Base-by-base conservation (phyloP, 2,113 vertebrate species). In the Nesoenas mayeri region DNA sequence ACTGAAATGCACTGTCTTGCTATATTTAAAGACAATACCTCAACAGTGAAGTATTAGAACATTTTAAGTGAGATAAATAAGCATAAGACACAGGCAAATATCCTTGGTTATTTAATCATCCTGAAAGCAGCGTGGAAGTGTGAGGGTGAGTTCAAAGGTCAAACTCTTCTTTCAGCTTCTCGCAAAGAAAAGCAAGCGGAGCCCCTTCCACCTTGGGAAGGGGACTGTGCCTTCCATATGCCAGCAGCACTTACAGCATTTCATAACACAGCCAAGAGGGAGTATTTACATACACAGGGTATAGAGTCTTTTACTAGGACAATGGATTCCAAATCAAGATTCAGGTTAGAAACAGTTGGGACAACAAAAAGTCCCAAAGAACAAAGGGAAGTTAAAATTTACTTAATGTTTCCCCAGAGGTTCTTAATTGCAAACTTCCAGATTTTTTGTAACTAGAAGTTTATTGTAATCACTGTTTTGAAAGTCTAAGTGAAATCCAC, bases 141-240 rank as follows among this genome's bases (percentile, higher is more conserved):
- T 91, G 96, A 96, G 93, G 93, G 79, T 4, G 93, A 98, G 94
- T 97, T 94, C 97, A 97, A 97, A 97, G 97, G 96, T 96, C 96
- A 97, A 97, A 97, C 97, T 97, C 96, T 92, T 97, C 94, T 98
- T 97, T 97, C 94, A 97, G 94, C 96, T 86, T 90, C 96, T 94
- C 5, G 88, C 92, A 91, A 95, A 97, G 95, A 97, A 95, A 97
- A 96, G 95, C 93, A 97, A 96, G 91, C 74, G 94, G 89, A 71
- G 93, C 94, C 94, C 93, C 38, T 90, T 96, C 84, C 84, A 96
- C 96, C 96, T 97, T 95, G 91, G 77, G 44, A 80, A 64, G 16
- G 56, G 91, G 65, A 31, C 94, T 73, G 79, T 66, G 86, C 90
- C 15, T 81, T 82, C 94, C 95, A 94, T 93, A 89, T 92, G 95